Percentiles rank a stretch among this genome's conserved stretches.
phyloP scores from a whole-genome alignment of 2,797 vertebrate genomes.

The Catostomus latipinnis region DNA sequence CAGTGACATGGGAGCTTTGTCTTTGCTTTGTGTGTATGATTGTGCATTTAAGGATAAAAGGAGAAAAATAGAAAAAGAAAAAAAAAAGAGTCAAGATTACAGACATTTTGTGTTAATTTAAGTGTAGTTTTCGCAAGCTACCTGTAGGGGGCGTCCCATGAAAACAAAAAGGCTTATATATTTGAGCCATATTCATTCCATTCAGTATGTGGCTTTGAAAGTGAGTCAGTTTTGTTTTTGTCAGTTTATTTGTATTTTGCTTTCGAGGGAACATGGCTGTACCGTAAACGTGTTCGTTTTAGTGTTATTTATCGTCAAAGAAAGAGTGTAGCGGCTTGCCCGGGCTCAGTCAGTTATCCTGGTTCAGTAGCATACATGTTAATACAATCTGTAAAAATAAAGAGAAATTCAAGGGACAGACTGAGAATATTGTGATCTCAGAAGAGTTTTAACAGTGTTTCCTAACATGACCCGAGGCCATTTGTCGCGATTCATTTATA shows the following conservation, averaged over 20 bases:
- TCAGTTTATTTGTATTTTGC: neutral
- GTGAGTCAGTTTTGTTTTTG: neutral
- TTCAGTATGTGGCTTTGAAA: neutral
- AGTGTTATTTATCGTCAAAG: constrained; percentile 13
- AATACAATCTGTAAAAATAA: neutral
- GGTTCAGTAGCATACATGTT: neutral
- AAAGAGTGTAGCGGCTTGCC: neutral
- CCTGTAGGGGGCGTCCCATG: constrained; percentile 13
- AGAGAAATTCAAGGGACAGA: neutral
- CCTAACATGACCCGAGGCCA: neutral
- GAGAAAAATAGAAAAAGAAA: neutral
- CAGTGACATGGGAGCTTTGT: constrained; percentile 53
- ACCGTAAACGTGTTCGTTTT: neutral
- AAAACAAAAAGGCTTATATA: neutral
- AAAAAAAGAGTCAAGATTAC: neutral
- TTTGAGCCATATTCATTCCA: neutral
- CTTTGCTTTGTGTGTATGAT: constrained; percentile 53
- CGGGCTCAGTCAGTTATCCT: neutral
- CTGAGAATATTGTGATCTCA: neutral
- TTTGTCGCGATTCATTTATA: neutral
- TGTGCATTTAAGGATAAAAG: neutral
- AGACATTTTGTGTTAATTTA: neutral
- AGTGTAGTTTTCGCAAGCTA: neutral
- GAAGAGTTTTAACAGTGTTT: too few relatives aligned
- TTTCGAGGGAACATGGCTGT: neutral